Evolutionary conservation across 1,140 invertebrate genomes (phyloP), one percentile per base, ranked within the genome.

Genomic region (Argopecten irradians): DNA sequence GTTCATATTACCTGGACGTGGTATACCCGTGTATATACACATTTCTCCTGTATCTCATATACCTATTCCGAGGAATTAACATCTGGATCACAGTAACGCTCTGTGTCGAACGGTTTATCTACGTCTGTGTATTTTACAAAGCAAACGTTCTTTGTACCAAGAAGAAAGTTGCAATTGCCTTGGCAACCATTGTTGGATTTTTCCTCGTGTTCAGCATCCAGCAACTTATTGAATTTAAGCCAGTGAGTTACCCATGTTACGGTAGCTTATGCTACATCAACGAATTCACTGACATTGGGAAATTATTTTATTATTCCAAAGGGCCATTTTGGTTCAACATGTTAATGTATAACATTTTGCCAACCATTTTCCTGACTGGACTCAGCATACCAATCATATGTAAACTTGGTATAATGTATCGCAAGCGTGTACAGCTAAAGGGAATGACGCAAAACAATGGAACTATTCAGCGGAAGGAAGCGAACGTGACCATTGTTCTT

Each of bases 21-120:
- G 22, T 71, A 2, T 71, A 71, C n/a, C 55, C 55, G 55, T 71
- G 55, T 71, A 71, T 71, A 16, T 71, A 71, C 55, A 71, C 28
- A 5, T 8, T 71, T 11, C 55, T 71, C 11, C 55, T 71, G 22
- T 71, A 71, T 11, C 22, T 71, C n/a, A 71, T 71, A 28, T 71
- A 71, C 55, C 28, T 71, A 22, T 71, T 71, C n/a, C 55, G 55
- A 3, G 55, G 55, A 0, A 11, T 71, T n/a, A 71, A 71, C 55
- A 71, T 71, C 55, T 71, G 55, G 55, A 71, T 71, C 55, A 71
- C 55, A 3, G n/a, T 71, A n/a, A 71, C 55, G 55, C 55, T 71
- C n/a, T 71, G 55, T 28, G 55, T 16, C 0, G 55, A 71, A 28
- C n/a, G 55, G 55, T 71, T 71, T 16, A 71, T 71, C 55, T 71